Evolutionary conservation across 2,888 invertebrate species (phyloP), one percentile per base, ranked within the genome.

Genomic region (Tolmerus cingulatus): DNA sequence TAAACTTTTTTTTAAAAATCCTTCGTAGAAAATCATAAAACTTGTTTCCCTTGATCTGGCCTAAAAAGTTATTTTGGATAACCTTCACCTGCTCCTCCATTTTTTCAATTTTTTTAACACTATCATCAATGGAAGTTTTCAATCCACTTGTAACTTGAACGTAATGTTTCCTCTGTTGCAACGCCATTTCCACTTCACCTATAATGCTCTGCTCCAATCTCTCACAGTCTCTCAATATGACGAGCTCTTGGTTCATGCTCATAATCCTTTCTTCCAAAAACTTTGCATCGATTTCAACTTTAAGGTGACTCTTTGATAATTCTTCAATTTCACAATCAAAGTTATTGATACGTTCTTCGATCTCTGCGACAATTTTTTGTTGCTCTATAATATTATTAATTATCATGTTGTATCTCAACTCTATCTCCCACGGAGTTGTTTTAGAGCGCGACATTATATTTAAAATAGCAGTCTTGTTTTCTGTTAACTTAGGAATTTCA

Each of bases 1-100:
- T 96, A 90, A 95, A 96, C 90, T 96, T 97, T 91, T 97, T 98
- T 90, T 95, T 96, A 90, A 96, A 98, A 87, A 98, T 97, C 90
- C 95, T 95, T 27, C 95, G 94, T 74, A 98, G 92, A 90, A 97
- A 97, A 90, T 96, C 95, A 7, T 94, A 94, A 91, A 96, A 97
- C 91, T 96, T 97, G 90, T 96, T 96, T 86, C 96, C 95, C 74
- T 93, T 94, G 0, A 95, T 94, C 8, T 94, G 93, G 40, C 92
- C 93, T 86, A 94, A 93, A 90, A 96, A 97, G 84, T 94, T 93
- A 0, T 92, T 90, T 81, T 94, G 94, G 14, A 95, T 91, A 2
- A 92, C 92, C 76, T 91, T 92, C 19, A 94, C 93, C 87, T 93
- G 93, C 4, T 94, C 93, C 37, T 93, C 92, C 57, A 93, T 89